Percentiles rank a stretch among this genome's conserved stretches.
phyloP scores from a whole-genome alignment of 2,888 invertebrate species.

The Ennomos erosarius region DNA sequence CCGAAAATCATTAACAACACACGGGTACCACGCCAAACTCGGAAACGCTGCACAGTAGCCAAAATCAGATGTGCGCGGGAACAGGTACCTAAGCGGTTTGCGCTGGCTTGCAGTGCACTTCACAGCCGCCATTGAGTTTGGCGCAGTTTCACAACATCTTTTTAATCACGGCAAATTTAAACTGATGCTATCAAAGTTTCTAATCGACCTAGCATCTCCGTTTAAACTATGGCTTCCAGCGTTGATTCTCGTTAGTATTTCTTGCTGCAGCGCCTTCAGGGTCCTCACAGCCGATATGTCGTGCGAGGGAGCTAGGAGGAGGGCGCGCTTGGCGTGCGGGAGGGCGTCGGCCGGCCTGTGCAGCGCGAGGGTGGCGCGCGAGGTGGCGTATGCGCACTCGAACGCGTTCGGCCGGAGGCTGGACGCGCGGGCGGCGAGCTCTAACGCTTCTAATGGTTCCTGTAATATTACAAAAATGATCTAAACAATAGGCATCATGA shows the following conservation, averaged over 20 bases:
- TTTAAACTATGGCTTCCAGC: slow-evolving; percentile 74
- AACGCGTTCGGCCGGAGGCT: slow-evolving; percentile 94
- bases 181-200: slow-evolving; percentile 81
- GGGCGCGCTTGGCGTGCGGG: slow-evolving; percentile 92
- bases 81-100: no score
- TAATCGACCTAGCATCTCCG: slow-evolving; percentile 70
- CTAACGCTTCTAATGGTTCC: slow-evolving; percentile 94
- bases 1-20: no score
- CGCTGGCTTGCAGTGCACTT: no score
- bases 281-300: slow-evolving; percentile 91
- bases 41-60: no score
- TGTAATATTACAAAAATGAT: no score
- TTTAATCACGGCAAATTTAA: slow-evolving; percentile 72
- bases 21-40: no score
- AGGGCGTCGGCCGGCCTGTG: slow-evolving; percentile 91
- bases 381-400: slow-evolving; percentile 96
- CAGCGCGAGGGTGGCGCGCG: slow-evolving; percentile 93
- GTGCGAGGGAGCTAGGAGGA: slow-evolving; percentile 89
- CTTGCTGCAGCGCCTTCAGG: slow-evolving; percentile 90
- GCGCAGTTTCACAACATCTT: no score
- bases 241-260: slow-evolving; percentile 85
- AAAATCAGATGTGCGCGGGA: no score
- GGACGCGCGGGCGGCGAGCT: slow-evolving; percentile 94
- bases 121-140: no score
- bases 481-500: no score